Percentiles rank a stretch among this genome's conserved stretches.
Evolutionary conservation across 2,113 vertebrate species (phyloP).

Genomic region (Ammodytes dubius): DNA sequence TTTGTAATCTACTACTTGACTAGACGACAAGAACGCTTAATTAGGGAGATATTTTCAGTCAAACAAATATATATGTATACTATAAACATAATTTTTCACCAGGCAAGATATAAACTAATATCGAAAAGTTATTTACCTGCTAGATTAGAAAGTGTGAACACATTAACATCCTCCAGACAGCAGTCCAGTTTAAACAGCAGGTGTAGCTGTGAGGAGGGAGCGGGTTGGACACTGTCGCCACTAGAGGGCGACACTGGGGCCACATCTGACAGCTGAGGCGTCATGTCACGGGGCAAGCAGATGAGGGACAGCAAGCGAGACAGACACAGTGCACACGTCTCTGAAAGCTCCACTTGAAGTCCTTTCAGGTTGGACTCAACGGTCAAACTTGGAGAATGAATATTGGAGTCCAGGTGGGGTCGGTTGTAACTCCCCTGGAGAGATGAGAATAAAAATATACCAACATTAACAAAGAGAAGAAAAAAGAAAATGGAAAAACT

Average conservation of each 20-base stretch:
- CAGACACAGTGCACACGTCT: slow-evolving; percentile 92
- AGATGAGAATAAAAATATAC: neutral
- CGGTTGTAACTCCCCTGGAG: slow-evolving; percentile 92
- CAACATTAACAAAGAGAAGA: neutral
- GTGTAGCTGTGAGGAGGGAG: slow-evolving; percentile 55
- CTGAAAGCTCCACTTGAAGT: slow-evolving; percentile 93
- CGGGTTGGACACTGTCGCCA: slow-evolving; percentile 19
- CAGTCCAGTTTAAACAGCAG: slow-evolving; percentile 92
- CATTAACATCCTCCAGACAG: slow-evolving; percentile 92
- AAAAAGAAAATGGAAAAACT: neutral
- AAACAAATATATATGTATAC: neutral
- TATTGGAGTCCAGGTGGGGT: slow-evolving; percentile 80
- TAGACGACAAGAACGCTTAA: neutral
- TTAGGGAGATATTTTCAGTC: neutral
- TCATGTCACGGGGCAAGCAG: slow-evolving; percentile 15
- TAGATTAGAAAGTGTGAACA: slow-evolving; percentile 91
- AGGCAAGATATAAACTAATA: neutral
- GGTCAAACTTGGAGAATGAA: slow-evolving; percentile 85
- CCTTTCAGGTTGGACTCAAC: slow-evolving; percentile 92
- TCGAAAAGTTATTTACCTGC: slow-evolving; percentile 85
- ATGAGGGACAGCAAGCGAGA: slow-evolving; percentile 90
- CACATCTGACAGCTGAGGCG: slow-evolving; percentile 32
- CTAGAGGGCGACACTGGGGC: slow-evolving; percentile 43
- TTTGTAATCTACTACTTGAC: neutral
- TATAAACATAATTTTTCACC: neutral